A percentile compares a stretch with the other conserved stretches of the same genome.
These are phyloP conservation scores for Leistus spinibarbis DNA, from an alignment of 2,888 invertebrate species.

Conservation along the genomic window DNA sequence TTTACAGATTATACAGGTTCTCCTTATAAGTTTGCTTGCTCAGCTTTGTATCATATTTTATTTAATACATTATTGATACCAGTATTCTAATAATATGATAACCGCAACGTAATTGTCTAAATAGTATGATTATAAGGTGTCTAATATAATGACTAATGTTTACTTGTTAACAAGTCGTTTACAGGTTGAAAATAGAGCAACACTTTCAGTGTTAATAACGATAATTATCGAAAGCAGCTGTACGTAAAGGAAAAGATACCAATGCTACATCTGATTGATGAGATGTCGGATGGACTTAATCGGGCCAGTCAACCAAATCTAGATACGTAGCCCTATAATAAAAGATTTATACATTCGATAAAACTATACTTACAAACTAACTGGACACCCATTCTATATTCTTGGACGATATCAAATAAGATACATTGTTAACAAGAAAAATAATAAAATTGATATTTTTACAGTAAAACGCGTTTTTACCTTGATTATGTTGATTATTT, in stretches of 20 bases:
- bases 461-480: no score
- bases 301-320: background rate
- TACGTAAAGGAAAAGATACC: conserved; percentile 11
- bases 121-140: conserved; percentile 3
- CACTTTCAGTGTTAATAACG: conserved; percentile 35
- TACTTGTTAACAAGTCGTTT: conserved; percentile 36
- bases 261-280: conserved; percentile 20
- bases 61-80: background rate
- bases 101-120: background rate
- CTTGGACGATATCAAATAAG: no score
- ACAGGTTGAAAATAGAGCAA: conserved; percentile 27
- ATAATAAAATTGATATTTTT: no score
- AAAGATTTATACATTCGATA: no score
- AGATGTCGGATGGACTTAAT: background rate
- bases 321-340: background rate
- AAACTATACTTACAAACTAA: no score
- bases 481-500: no score
- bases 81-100: background rate
- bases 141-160: background rate
- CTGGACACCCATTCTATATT: no score
- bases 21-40: no score
- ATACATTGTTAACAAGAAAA: no score
- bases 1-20: no score
- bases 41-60: no score
- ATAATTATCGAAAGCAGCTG: conserved; percentile 31